Conservation (phyloP, 1,140 invertebrate genomes). For the Drosophila sp. region DNA sequence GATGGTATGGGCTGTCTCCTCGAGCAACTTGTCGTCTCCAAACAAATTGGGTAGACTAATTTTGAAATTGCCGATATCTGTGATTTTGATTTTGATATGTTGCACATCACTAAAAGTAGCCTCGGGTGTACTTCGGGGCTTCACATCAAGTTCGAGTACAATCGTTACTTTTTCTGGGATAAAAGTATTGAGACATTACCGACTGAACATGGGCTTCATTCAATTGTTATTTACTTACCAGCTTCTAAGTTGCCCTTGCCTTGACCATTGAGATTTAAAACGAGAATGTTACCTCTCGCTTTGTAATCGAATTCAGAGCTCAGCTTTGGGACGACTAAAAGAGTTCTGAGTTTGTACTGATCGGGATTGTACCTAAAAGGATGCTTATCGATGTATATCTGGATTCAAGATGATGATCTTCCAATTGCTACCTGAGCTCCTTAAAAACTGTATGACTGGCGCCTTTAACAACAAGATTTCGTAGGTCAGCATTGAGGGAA, state of each 20-base stretch:
- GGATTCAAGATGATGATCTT: not conserved
- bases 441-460: constrained; percentile 37
- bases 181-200: constrained; percentile 1
- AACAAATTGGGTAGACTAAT: constrained; percentile 66
- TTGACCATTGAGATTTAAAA: constrained; percentile 88
- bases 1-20: constrained; percentile 87
- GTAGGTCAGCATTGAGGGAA: constrained; percentile 60
- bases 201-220: not conserved
- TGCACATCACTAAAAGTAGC: constrained; percentile 87
- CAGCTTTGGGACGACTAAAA: constrained; percentile 86
- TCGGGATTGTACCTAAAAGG: constrained; percentile 49
- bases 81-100: constrained; percentile 48
- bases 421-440: constrained; percentile 46
- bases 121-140: constrained; percentile 86
- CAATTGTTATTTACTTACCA: constrained; percentile 84
- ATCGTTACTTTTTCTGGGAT: constrained; percentile 86
- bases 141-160: constrained; percentile 86
- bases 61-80: constrained; percentile 64
- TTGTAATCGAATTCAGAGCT: constrained; percentile 89
- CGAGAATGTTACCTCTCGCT: constrained; percentile 88
- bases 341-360: constrained; percentile 29
- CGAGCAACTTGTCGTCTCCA: constrained; percentile 65
- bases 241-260: constrained; percentile 88
- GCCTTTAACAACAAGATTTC: constrained; percentile 57
- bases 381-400: not conserved